These are phyloP conservation scores for Crematogaster levior DNA, from an alignment of 2,888 invertebrate genomes.

Conservation along the genomic window DNA sequence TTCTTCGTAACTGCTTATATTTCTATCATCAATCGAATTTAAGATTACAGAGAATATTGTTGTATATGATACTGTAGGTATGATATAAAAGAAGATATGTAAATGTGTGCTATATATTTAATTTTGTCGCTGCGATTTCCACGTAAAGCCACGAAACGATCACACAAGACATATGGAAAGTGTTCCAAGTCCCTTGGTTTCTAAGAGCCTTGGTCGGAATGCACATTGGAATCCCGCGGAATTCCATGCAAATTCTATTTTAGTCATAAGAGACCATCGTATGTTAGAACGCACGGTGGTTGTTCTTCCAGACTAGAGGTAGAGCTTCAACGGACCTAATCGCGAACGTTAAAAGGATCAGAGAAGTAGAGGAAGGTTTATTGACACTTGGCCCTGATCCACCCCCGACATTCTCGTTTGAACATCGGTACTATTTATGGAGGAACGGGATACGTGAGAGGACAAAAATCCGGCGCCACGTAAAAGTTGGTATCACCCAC, in stretches of 20 bases:
- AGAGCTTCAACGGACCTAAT: constrained; percentile 17
- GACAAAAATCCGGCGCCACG: constrained; percentile 32
- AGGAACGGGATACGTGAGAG: constrained; percentile 17
- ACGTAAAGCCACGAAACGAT: background rate
- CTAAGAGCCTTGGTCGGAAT: constrained; percentile 35
- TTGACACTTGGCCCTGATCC: constrained; percentile 38
- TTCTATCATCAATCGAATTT: background rate
- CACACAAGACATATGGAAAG: background rate
- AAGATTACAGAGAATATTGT: background rate
- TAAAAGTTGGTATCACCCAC: constrained; percentile 21
- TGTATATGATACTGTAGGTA: background rate
- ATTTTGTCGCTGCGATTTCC: background rate
- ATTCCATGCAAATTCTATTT: constrained; percentile 52
- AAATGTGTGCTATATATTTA: constrained; percentile 20
- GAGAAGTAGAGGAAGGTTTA: constrained; percentile 40
- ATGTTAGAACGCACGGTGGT: constrained; percentile 33
- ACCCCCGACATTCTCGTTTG: constrained; percentile 42
- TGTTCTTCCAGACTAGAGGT: constrained; percentile 15
- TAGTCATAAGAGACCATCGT: constrained; percentile 38
- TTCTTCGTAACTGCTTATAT: background rate
- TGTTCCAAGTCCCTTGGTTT: background rate
- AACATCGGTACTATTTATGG: constrained; percentile 37
- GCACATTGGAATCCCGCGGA: constrained; percentile 40
- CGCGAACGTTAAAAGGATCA: constrained; percentile 47
- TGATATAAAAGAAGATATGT: constrained; percentile 6